Evolutionary conservation across 2,888 invertebrate genomes (phyloP), one percentile per base, ranked within the genome.

Genomic region (Ennomos quercinarius): DNA sequence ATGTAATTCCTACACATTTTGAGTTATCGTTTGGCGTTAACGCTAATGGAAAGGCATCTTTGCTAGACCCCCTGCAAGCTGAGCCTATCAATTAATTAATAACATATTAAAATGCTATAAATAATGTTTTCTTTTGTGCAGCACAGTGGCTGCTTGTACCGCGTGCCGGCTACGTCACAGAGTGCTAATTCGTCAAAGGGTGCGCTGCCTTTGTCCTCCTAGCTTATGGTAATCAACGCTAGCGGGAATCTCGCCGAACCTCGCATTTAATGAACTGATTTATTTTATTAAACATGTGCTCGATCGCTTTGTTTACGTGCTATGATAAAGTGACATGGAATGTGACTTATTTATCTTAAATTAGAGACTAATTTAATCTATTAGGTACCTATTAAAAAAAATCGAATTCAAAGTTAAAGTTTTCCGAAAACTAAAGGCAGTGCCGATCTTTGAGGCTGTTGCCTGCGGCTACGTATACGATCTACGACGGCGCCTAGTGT

Each of bases 111-210:
- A 4, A 27, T 27, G 27, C 6, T 27, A 51, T 57, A 27, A 43
- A n/a, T n/a, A 37, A 50, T 38, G 43, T 49, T 57, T 43, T 48
- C 35, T 44, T 37, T 38, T 45, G 42, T 38, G 45, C 41, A 27
- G 45, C 34, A 8, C 44, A 34, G 49, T 43, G 42, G 54, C 60
- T 52, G 44, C 34, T 37, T 11, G 12, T 43, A 38, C 43, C 17
- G 17, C 17, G 4, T 17, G 46, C 46, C 49, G 52, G 54, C 80
- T 78, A 83, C 81, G 83, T 82, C 80, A 80, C 82, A 79, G 80
- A 78, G 80, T 13, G 84, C 84, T 90, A 91, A 91, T 91, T 91
- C 88, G 87, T 89, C 91, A 91, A 91, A 91, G 91, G 89, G 82
- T 76, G 73, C 75, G 73, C 77, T 52, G 77, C 86, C 89, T 90